Evolutionary conservation across 2,113 vertebrate species (phyloP).

Genomic region (Lamprotornis superbus): DNA sequence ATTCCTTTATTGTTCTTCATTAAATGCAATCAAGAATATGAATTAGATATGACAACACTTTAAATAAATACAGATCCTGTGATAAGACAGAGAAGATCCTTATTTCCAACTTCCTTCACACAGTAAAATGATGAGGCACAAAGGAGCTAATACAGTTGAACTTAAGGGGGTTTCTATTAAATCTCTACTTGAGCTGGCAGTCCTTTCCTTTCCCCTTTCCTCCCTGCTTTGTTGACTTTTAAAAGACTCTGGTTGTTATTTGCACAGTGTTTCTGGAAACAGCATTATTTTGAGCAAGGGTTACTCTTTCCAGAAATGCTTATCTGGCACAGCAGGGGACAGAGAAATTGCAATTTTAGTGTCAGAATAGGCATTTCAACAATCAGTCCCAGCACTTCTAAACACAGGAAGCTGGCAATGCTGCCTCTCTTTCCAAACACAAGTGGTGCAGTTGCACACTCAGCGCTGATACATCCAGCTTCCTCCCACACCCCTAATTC

Average conservation of each 20-base stretch:
- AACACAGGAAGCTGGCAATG: background rate
- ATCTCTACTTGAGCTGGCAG: conserved; percentile 14
- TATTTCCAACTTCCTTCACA: conserved; percentile 61
- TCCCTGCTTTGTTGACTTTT: conserved; percentile 58
- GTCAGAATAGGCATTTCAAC: background rate
- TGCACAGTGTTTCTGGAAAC: conserved; percentile 58
- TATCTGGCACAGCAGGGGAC: background rate
- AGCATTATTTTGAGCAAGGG: background rate
- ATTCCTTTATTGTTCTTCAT: conserved; percentile 54
- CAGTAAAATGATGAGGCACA: conserved; percentile 11
- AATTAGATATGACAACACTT: conserved; percentile 57
- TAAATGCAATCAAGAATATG: conserved; percentile 44
- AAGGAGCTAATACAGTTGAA: conserved; percentile 52
- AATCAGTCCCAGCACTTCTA: background rate
- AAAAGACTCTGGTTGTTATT: conserved; percentile 55
- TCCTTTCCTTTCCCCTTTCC: conserved; percentile 11
- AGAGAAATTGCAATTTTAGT: background rate
- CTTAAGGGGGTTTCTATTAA: conserved; percentile 12
- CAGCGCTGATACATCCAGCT: background rate
- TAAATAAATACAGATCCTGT: conserved; percentile 61
- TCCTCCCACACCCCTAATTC: conserved; percentile 34
- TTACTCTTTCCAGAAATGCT: conserved; percentile 37
- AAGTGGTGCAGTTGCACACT: background rate
- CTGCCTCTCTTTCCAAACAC: conserved; percentile 7
- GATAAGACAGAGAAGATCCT: conserved; percentile 59